Conservation (phyloP, 2,113 vertebrate genomes). For the Aegithalos caudatus region DNA sequence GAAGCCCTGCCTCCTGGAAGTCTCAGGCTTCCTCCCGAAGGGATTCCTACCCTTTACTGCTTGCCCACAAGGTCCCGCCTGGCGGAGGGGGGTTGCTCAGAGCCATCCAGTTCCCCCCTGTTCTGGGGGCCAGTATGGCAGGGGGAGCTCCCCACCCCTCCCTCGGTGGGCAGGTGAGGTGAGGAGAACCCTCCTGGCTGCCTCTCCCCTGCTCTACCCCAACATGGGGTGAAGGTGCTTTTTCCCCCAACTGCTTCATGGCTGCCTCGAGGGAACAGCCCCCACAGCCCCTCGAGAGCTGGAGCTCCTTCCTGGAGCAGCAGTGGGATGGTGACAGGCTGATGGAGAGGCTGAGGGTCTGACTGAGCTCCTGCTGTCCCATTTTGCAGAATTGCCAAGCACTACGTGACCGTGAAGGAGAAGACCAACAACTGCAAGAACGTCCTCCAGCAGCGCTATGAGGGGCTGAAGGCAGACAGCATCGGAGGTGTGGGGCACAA, state of each 20-base stretch:
- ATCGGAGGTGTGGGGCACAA: conserved; percentile 48
- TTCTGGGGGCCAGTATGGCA: fast-evolving
- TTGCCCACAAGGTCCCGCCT: background rate
- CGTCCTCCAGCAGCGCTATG: conserved; percentile 74
- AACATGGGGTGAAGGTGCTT: fast-evolving
- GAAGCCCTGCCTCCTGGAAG: fast-evolving
- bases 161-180: background rate
- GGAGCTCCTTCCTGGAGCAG: background rate
- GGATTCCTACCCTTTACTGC: background rate
- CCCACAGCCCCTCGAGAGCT: background rate
- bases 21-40: background rate
- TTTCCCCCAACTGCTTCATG: background rate
- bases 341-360: background rate
- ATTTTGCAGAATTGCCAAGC: conserved; percentile 75
- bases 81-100: background rate
- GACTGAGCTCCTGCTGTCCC: background rate
- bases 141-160: background rate
- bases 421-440: conserved; percentile 78
- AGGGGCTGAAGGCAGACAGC: conserved; percentile 80
- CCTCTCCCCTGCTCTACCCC: background rate
- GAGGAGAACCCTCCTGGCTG: background rate
- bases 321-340: fast-evolving
- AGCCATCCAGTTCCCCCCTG: background rate
- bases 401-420: conserved; percentile 79
- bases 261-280: background rate